Conservation (phyloP, 2,797 vertebrate species). For the Hirundo rustica region DNA sequence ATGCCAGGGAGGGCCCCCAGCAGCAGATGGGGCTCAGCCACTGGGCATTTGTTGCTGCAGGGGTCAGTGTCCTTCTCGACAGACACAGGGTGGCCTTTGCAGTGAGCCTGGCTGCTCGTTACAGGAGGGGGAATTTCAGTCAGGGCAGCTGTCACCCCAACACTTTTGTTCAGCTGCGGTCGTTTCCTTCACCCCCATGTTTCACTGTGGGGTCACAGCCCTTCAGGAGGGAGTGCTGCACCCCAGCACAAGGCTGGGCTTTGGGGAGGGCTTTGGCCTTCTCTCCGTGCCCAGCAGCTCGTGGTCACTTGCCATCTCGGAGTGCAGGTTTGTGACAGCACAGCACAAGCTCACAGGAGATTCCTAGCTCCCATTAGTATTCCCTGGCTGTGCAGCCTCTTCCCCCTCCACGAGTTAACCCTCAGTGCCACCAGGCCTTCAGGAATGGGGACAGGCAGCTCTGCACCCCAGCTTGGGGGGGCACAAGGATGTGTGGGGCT, state of each 20-base stretch:
- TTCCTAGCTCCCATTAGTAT: not conserved
- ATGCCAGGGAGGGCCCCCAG: not conserved
- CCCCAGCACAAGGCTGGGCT: accelerated
- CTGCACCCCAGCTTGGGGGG: not conserved
- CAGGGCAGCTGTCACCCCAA: accelerated
- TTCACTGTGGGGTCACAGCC: not conserved
- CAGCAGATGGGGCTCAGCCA: not conserved
- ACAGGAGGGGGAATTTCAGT: accelerated
- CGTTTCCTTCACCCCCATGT: accelerated
- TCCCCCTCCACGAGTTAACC: not conserved
- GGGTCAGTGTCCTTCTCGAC: not conserved
- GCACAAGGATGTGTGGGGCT: accelerated
- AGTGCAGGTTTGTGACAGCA: not conserved
- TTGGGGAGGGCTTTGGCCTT: not conserved
- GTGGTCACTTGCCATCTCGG: accelerated
- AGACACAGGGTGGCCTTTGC: accelerated
- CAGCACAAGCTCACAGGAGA: not conserved
- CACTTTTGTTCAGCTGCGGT: not conserved
- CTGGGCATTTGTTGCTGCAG: not conserved
- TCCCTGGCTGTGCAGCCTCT: not conserved
- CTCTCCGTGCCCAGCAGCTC: accelerated
- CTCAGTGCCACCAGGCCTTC: not conserved
- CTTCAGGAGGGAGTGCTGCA: not conserved
- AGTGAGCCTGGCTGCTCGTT: not conserved
- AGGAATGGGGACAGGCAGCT: not conserved